Evolutionary conservation across 1,140 invertebrate genomes (phyloP).

Genomic region (Rhagoletis pomonella): DNA sequence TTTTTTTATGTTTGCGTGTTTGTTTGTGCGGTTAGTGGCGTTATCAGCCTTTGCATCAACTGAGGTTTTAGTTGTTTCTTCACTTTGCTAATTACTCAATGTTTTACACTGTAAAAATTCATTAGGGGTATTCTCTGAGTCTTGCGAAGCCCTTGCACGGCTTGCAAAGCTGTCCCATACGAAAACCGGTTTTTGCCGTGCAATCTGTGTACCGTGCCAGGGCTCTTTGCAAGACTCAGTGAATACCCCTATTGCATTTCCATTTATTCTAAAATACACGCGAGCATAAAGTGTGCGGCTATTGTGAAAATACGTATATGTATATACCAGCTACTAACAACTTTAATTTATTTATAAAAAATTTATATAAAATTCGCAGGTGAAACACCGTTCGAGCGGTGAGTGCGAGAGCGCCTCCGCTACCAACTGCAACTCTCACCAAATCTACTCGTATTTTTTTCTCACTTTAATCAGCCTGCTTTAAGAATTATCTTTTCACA

Average conservation of each 20-base stretch:
- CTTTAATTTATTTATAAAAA: no score
- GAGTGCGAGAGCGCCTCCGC: background rate
- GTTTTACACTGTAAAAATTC: background rate
- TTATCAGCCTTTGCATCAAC: background rate
- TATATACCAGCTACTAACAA: no score
- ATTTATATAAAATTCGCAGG: no score
- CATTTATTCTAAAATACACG: background rate
- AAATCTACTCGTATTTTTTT: background rate
- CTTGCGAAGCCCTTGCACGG: no score
- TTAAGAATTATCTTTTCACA: conserved; percentile 21
- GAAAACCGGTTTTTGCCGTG: no score
- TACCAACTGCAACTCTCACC: background rate
- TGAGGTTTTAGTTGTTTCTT: background rate
- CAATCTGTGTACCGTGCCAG: no score
- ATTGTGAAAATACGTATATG: no score
- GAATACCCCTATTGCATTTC: no score
- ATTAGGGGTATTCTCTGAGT: background rate
- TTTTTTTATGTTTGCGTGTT: background rate
- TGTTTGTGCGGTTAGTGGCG: background rate
- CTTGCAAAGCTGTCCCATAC: no score
- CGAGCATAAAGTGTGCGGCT: background rate
- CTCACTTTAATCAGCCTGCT: conserved; percentile 2
- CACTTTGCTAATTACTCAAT: background rate
- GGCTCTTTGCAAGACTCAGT: background rate
- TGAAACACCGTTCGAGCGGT: no score